A percentile compares a stretch with the other conserved stretches of the same genome.
phyloP scores from a whole-genome alignment of 2,888 invertebrate species.

The Endomychus coccineus region DNA sequence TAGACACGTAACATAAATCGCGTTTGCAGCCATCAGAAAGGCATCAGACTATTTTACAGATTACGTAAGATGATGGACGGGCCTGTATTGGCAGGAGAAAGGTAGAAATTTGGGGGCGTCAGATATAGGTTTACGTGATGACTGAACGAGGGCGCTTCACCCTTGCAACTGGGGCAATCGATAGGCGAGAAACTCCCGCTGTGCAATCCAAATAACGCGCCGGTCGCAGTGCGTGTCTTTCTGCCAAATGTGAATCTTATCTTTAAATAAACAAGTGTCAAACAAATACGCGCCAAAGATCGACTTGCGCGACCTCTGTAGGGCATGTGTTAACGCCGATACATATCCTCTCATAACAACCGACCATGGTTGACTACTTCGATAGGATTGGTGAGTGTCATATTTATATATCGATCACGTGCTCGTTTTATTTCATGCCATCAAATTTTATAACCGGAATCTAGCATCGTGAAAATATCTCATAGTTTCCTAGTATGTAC shows the following conservation, averaged over 20 bases:
- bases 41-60: too few relatives aligned
- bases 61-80: too few relatives aligned
- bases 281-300: slow-evolving; percentile 19
- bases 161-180: slow-evolving; percentile 58
- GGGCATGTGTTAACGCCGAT: slow-evolving; percentile 22
- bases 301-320: slow-evolving; percentile 23
- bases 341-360: slow-evolving; percentile 10
- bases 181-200: too few relatives aligned
- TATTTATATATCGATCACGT: slow-evolving; percentile 32
- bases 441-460: too few relatives aligned
- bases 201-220: slow-evolving; percentile 40
- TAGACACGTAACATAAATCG: too few relatives aligned
- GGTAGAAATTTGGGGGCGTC: slow-evolving; percentile 23
- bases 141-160: slow-evolving; percentile 38
- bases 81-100: too few relatives aligned
- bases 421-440: slow-evolving; percentile 30
- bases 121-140: slow-evolving; percentile 33
- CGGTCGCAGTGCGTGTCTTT: slow-evolving; percentile 35
- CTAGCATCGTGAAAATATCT: too few relatives aligned
- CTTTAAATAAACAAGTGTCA: slow-evolving; percentile 34
- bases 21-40: too few relatives aligned
- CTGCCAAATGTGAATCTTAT: slow-evolving; percentile 33
- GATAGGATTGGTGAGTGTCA: slow-evolving; percentile 39
- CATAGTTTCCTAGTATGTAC: too few relatives aligned
- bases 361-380: slow-evolving; percentile 36